These are phyloP conservation scores for Junonia oenone DNA, from an alignment of 2,888 invertebrate genomes.

Conservation along the genomic window DNA sequence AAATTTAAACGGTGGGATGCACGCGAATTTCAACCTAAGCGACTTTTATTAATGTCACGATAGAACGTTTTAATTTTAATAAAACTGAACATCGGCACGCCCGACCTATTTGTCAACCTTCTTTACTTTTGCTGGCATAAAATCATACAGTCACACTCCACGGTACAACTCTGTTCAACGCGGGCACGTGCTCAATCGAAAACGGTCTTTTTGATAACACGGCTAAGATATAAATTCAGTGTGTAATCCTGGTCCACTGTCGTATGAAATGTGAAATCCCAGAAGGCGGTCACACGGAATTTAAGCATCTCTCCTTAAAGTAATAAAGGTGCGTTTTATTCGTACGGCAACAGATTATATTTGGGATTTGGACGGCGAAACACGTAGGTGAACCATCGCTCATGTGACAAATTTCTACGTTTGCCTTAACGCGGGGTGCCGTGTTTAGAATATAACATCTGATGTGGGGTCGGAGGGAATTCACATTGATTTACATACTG, in stretches of 20 bases:
- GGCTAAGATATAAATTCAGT: conserved; percentile 70
- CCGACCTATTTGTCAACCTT: conserved; percentile 78
- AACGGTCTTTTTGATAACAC: conserved; percentile 63
- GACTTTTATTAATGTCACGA: conserved; percentile 68
- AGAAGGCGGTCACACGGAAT: conserved; percentile 59
- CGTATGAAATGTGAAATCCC: conserved; percentile 67
- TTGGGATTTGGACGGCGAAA: conserved; percentile 73
- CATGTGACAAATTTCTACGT: conserved; percentile 80
- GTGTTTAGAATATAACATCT: conserved; percentile 77
- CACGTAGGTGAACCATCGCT: conserved; percentile 80
- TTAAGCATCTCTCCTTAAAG: conserved; percentile 74
- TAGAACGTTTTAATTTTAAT: conserved; percentile 77
- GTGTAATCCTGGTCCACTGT: conserved; percentile 57
- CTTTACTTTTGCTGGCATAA: conserved; percentile 75
- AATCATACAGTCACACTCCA: conserved; percentile 72
- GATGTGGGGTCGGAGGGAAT: conserved; percentile 50
- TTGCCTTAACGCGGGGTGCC: conserved; percentile 74
- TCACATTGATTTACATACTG: conserved; percentile 71
- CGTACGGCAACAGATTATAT: conserved; percentile 69
- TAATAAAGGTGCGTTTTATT: conserved; percentile 79
- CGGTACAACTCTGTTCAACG: conserved; percentile 49
- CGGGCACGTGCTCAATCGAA: conserved; percentile 47
- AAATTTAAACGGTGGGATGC: conserved; percentile 50
- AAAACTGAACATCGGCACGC: conserved; percentile 77
- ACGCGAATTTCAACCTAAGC: conserved; percentile 61